Evolutionary conservation across 2,888 invertebrate species (phyloP).

Genomic region (Nycteola revayana): DNA sequence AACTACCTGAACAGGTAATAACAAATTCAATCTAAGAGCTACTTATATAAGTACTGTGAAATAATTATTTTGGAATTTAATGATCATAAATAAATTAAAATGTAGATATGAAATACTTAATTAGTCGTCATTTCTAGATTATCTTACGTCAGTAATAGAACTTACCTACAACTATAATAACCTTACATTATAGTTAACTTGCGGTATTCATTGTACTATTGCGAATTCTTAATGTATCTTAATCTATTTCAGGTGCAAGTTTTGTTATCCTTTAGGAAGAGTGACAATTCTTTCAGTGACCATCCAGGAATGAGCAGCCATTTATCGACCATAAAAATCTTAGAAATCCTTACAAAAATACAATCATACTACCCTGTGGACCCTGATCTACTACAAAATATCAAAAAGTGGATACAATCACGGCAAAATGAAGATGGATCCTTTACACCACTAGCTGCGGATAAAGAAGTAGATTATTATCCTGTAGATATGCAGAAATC

Average conservation of each 20-base stretch:
- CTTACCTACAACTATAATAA: no score
- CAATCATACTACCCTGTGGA: slow-evolving; percentile 84
- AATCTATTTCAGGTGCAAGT: slow-evolving; percentile 77
- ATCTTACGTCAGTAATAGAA: no score
- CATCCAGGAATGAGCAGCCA: slow-evolving; percentile 84
- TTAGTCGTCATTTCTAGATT: no score
- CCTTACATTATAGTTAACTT: no score
- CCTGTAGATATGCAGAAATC: slow-evolving; percentile 61
- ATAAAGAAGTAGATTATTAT: slow-evolving; percentile 79
- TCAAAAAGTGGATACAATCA: slow-evolving; percentile 83
- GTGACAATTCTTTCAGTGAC: slow-evolving; percentile 86
- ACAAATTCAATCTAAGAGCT: no score
- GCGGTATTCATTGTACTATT: no score
- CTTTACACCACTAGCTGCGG: slow-evolving; percentile 81
- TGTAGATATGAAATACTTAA: no score
- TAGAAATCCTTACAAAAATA: slow-evolving; percentile 83
- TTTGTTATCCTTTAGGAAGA: slow-evolving; percentile 83
- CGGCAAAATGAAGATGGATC: slow-evolving; percentile 83
- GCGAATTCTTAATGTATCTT: no score
- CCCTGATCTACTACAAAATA: slow-evolving; percentile 80
- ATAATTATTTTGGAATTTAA: no score
- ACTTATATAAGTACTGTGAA: no score
- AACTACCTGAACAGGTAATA: slow-evolving; percentile 81
- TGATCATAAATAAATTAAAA: no score
- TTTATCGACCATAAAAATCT: slow-evolving; percentile 80